Base-by-base conservation (phyloP, 2,113 vertebrate species). In the Accipiter virgatus region DNA sequence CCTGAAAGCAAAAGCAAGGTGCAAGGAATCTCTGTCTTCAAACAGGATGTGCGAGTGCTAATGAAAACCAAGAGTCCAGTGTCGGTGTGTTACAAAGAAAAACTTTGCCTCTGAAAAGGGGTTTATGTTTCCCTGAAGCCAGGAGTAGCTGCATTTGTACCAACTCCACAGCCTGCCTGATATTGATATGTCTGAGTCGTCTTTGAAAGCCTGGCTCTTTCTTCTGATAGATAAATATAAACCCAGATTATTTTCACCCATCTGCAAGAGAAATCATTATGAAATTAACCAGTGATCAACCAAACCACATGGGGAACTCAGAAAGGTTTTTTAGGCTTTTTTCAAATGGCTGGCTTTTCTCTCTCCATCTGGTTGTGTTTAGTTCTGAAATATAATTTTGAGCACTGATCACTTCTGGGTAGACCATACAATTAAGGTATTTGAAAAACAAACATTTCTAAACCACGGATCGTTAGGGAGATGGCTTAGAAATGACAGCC, bases 351-450 rank as follows among this genome's bases (percentile, higher is more conserved):
- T 92, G 96, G 90, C 97, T 98, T 81, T 97, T 98, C 94, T 95
- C 67, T 91, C 82, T 93, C 97, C 98, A 98, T 98, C 98, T 98
- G 98, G 98, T 98, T 98, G 96, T 96, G 95, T 96, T 98, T 98
- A 98, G 97, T 88, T 72, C 94, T 95, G 96, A 97, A 98, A 98
- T 98, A 98, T 96, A 98, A 98, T 98, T 98, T 98, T 98, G 81
- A 62, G 93, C 94, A 92, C 97, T 97, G 98, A 97, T 98, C 97
- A 98, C 96, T 98, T 97, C 98, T 98, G 97, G 93, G 97, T 97
- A 98, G 97, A 98, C 97, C 98, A 96, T 98, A 97, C 98, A 98
- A 98, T 98, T 98, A 98, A 98, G 98, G 97, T 98, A 98, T 98
- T 98, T 98, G 97, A 98, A 98, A 98, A 98, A 96, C 97, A 98